Percentiles rank a stretch among this genome's conserved stretches.
Evolutionary conservation across 2,888 invertebrate genomes (phyloP).

Genomic region (Hipparchia sbordonii): DNA sequence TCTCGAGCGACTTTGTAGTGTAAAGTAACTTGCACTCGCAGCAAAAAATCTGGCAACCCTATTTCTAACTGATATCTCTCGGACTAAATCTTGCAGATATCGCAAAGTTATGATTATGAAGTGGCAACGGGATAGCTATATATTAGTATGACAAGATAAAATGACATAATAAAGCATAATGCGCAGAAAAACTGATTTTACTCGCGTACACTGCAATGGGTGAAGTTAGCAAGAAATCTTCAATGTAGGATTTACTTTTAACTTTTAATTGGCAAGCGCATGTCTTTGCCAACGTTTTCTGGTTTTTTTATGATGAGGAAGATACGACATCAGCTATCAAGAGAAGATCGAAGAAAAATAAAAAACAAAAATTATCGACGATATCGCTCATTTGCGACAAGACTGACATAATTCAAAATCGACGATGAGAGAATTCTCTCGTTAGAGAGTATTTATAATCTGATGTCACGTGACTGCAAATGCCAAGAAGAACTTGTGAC

Average conservation of each 20-base stretch:
- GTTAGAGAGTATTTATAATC: too few species aligned
- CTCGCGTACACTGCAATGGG: neutral
- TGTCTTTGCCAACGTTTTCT: neutral
- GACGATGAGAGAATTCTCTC: too few species aligned
- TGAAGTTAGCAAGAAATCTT: neutral
- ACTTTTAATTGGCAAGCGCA: constrained; percentile 3
- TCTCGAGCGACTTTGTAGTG: too few species aligned
- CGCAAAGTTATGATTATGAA: constrained; percentile 11
- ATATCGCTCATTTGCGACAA: too few species aligned
- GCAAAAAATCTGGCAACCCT: too few species aligned
- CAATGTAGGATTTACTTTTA: neutral
- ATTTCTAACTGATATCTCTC: neutral
- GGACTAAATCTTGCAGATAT: constrained; percentile 8
- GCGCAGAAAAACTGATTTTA: constrained; percentile 1
- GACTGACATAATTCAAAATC: too few species aligned
- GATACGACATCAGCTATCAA: neutral
- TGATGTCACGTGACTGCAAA: too few species aligned
- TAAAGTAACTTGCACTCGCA: too few species aligned
- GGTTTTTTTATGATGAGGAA: neutral
- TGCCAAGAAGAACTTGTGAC: too few species aligned
- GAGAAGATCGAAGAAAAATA: neutral
- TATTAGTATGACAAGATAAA: neutral
- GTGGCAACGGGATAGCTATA: neutral
- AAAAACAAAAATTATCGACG: neutral
- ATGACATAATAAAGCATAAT: neutral